Evolutionary conservation across 2,888 invertebrate species (phyloP), one percentile per base, ranked within the genome.

Genomic region (Chaitophorus viminalis): DNA sequence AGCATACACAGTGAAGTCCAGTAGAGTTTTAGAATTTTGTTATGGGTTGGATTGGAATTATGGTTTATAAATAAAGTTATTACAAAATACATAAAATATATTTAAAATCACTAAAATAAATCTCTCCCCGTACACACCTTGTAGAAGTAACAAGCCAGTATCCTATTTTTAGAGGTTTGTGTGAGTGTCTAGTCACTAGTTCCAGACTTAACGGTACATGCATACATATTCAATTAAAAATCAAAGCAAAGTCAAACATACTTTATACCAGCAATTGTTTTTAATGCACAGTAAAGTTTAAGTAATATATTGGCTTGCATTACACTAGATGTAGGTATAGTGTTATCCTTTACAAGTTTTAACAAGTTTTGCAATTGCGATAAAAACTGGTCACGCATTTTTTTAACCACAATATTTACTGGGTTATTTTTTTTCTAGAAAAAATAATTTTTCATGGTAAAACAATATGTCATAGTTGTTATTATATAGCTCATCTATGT

Each of bases 241-340:
- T n/a, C n/a, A n/a, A n/a, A n/a, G n/a, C 9, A 14, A 9, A 31
- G 2, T 39, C 0, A 60, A 84, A 91, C 92, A 91, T 93, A 96
- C 94, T 98, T 98, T 25, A 98, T 95, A 1, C 96, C 96, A 0
- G 98, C 98, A 88, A 98, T 97, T 77, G 97, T 98, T 90, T 97
- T 94, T 0, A 99, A 92, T 0, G 98, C 98, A 92, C 98, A 98
- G 91, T 98, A 98, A 0, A 99, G 93, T 75, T 98, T 93, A 46
- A 98, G 92, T 74, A 98, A 92, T 1, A 97, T 96, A n/a, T 97
- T 96, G 0, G 97, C 98, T 91, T 97, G 95, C 0, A 98, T 96
- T 14, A 95, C 94, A 90, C 93, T 93, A 74, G 93, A 93, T 90
- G 95, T 95, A 0, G 94, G 93, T 75, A 95, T 91, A 89, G 93